phyloP scores from a whole-genome alignment of 2,888 invertebrate species.

The Agrochola macilenta region DNA sequence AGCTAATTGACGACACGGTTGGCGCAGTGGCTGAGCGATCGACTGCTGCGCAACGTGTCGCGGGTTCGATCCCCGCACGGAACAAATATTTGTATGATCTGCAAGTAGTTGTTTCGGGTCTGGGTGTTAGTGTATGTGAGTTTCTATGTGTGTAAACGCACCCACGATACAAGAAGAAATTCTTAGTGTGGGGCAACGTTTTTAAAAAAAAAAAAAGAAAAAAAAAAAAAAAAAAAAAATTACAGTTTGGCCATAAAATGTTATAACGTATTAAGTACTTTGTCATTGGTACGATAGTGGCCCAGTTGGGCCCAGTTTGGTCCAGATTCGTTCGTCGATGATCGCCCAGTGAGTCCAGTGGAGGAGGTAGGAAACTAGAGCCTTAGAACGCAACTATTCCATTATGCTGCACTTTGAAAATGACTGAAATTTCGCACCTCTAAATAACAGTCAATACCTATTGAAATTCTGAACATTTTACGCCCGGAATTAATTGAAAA shows the following conservation, averaged over 20 bases:
- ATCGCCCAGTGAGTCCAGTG: neutral
- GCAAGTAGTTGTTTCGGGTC: too few relatives aligned
- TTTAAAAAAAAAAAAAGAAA: too few relatives aligned
- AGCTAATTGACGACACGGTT: too few relatives aligned
- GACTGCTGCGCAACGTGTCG: too few relatives aligned
- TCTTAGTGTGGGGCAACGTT: too few relatives aligned
- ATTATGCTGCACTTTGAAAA: constrained; percentile 8
- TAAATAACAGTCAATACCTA: neutral
- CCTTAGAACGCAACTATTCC: neutral
- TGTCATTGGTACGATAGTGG: neutral
- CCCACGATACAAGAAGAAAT: too few relatives aligned
- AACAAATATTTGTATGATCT: too few relatives aligned
- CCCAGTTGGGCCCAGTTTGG: neutral
- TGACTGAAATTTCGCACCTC: neutral
- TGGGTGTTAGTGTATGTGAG: too few relatives aligned
- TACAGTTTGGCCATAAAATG: neutral
- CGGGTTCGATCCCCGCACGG: too few relatives aligned
- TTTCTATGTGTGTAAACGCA: too few relatives aligned
- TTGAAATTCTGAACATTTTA: neutral
- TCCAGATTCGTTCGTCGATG: neutral
- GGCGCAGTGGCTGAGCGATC: too few relatives aligned
- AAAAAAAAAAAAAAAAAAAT: too few relatives aligned
- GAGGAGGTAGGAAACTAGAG: neutral
- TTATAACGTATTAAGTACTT: neutral
- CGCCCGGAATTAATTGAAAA: neutral